Evolutionary conservation across 2,888 invertebrate species (phyloP).

Genomic region (Aphodius sticticus): DNA sequence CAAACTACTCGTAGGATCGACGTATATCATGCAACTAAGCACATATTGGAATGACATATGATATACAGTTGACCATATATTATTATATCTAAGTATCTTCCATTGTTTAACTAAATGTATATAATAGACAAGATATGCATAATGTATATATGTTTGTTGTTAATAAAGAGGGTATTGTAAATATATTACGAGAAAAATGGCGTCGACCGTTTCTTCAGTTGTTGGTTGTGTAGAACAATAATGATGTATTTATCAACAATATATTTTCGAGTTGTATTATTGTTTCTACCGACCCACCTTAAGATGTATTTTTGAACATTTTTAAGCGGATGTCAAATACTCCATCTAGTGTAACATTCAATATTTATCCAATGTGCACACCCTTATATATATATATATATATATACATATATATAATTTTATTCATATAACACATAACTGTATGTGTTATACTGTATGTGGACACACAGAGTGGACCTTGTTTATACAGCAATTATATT

Average conservation of each 20-base stretch:
- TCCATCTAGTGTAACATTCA: constrained; percentile 6
- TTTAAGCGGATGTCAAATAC: constrained; percentile 25
- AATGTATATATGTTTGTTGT: constrained; percentile 47
- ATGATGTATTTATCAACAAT: constrained; percentile 26
- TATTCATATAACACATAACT: no score
- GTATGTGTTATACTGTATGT: no score
- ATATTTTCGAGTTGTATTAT: constrained; percentile 26
- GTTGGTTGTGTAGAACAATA: constrained; percentile 22
- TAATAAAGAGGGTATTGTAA: constrained; percentile 43
- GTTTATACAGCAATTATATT: no score
- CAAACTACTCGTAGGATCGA: neutral
- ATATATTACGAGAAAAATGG: constrained; percentile 41
- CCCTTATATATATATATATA: no score
- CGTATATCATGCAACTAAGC: neutral
- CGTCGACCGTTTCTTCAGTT: constrained; percentile 31
- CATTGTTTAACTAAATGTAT: constrained; percentile 31
- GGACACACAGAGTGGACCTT: no score
- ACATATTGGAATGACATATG: neutral
- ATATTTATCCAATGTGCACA: no score
- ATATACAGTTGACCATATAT: neutral
- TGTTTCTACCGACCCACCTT: constrained; percentile 29
- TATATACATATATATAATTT: no score
- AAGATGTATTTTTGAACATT: constrained; percentile 30
- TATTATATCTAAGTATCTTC: neutral
- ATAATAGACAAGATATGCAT: constrained; percentile 41